A percentile compares a stretch with the other conserved stretches of the same genome.
Evolutionary conservation across 2,797 vertebrate species (phyloP).

Genomic region (Jordanella pulchra): DNA sequence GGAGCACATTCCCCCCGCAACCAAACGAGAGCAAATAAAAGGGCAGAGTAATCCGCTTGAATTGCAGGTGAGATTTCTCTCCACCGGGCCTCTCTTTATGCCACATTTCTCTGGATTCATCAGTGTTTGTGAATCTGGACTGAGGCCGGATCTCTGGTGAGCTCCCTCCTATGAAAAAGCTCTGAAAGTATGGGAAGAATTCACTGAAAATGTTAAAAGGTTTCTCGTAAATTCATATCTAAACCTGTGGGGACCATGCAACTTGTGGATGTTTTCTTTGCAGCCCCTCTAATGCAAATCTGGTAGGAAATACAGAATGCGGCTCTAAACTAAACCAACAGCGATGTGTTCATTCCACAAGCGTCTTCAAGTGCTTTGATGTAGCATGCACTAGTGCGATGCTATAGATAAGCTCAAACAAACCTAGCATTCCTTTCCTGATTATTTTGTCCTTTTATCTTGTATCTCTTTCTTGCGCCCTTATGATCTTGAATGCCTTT

Average conservation of each 20-base stretch:
- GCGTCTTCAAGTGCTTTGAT: background rate
- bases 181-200: background rate
- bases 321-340: background rate
- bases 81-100: constrained; percentile 64
- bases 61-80: constrained; percentile 77
- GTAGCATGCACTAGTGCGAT: background rate
- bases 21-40: constrained; percentile 83
- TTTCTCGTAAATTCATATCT: background rate
- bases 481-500: too few relatives aligned
- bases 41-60: constrained; percentile 80
- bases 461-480: background rate
- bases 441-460: background rate
- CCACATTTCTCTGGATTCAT: constrained; percentile 61
- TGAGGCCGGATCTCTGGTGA: constrained; percentile 52
- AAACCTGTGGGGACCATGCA: constrained; percentile 12
- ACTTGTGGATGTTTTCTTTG: background rate
- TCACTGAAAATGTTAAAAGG: constrained; percentile 28
- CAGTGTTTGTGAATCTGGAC: constrained; percentile 56
- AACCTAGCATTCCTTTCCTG: background rate
- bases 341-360: background rate
- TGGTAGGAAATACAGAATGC: background rate
- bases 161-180: constrained; percentile 45
- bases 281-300: constrained; percentile 1
- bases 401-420: background rate
- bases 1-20: constrained; percentile 78